Conservation (phyloP, 2,797 vertebrate genomes). For the Macropus fuliginosus region DNA sequence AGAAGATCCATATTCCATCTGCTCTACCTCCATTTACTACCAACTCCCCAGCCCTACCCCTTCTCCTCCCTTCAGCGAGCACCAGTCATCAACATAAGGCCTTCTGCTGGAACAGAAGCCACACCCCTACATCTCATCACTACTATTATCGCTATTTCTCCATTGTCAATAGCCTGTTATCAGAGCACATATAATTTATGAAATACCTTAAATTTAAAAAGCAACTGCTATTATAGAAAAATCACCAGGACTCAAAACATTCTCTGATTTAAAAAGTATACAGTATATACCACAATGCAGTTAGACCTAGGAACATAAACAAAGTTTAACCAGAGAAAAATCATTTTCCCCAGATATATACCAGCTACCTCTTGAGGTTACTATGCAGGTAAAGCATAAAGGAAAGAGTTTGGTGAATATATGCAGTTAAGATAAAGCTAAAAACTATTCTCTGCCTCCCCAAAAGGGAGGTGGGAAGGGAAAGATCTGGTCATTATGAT, state of each 20-base stretch:
- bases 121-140: not conserved
- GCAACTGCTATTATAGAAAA: not conserved
- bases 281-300: not conserved
- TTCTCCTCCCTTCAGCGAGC: not conserved
- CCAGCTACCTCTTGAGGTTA: not conserved
- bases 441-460: not conserved
- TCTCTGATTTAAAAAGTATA: not conserved
- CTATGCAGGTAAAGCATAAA: not conserved
- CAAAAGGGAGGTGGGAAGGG: not conserved
- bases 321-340: not conserved
- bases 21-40: not conserved
- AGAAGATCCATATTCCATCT: slow-evolving; percentile 2
- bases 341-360: not conserved
- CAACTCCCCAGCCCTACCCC: not conserved
- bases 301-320: not conserved
- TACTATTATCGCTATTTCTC: not conserved
- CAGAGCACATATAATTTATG: not conserved
- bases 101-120: not conserved
- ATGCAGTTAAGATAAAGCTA: not conserved
- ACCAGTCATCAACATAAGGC: not conserved
- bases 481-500: not conserved
- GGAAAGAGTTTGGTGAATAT: not conserved
- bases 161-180: not conserved
- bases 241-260: not conserved
- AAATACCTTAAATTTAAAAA: not conserved